phyloP scores from a whole-genome alignment of 2,113 vertebrate genomes.

The Notiomystis cincta region DNA sequence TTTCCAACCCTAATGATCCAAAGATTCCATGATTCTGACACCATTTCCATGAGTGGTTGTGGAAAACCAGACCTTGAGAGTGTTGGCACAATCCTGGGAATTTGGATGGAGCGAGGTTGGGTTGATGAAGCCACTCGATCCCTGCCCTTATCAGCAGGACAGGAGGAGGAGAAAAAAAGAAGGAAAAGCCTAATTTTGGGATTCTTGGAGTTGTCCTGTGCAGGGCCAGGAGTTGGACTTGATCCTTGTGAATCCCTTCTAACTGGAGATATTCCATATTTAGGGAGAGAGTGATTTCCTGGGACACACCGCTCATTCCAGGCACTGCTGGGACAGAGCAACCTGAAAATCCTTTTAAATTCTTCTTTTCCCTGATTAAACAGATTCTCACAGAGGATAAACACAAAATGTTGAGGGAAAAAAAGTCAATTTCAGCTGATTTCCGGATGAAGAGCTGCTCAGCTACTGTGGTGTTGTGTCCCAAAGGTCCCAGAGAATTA shows the following conservation, averaged over 20 bases:
- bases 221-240: background rate
- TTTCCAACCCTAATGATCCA: background rate
- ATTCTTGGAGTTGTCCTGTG: background rate
- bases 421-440: background rate
- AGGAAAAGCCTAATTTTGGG: background rate
- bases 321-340: background rate
- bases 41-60: background rate
- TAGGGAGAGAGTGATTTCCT: background rate
- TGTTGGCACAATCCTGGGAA: background rate
- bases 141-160: too few relatives aligned
- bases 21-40: background rate
- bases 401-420: background rate
- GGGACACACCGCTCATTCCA: background rate
- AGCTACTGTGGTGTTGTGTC: background rate
- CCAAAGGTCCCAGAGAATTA: background rate
- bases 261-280: background rate
- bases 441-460: background rate
- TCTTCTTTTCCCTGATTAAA: background rate
- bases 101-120: background rate
- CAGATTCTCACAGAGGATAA: background rate
- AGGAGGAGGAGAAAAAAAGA: background rate
- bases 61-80: background rate
- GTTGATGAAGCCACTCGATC: fast-evolving
- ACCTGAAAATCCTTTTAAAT: background rate
- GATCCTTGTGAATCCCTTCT: background rate